phyloP scores from a whole-genome alignment of 2,888 invertebrate species.

The Ditula angustiorana region DNA sequence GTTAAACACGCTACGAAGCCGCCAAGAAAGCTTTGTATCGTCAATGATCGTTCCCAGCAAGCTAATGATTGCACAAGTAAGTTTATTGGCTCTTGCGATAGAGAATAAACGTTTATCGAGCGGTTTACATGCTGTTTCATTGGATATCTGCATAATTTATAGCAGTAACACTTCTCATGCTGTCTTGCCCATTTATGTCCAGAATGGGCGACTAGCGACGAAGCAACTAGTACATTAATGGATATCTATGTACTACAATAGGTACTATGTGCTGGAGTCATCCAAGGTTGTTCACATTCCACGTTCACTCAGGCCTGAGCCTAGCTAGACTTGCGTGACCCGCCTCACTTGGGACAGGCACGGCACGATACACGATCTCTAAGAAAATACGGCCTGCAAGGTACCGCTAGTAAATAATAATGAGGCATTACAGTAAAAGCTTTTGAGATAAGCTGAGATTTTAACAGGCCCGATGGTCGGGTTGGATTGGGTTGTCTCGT shows the following conservation, averaged over 20 bases:
- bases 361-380: slow-evolving; percentile 50
- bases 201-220: slow-evolving; percentile 5
- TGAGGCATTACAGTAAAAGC: slow-evolving; percentile 35
- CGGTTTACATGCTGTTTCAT: slow-evolving; percentile 25
- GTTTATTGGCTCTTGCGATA: slow-evolving; percentile 27
- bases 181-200: slow-evolving; percentile 21
- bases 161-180: slow-evolving; percentile 16
- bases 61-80: slow-evolving; percentile 34
- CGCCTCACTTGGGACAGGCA: slow-evolving; percentile 50
- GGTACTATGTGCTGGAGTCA: slow-evolving; percentile 37
- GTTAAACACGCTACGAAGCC: slow-evolving; percentile 15
- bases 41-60: slow-evolving; percentile 27
- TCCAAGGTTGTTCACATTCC: slow-evolving; percentile 70
- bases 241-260: slow-evolving; percentile 16
- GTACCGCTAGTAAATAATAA: slow-evolving; percentile 40
- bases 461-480: slow-evolving; percentile 3
- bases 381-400: slow-evolving; percentile 36
- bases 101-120: slow-evolving; percentile 27
- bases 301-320: slow-evolving; percentile 60
- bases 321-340: slow-evolving; percentile 62
- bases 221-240: slow-evolving; percentile 21
- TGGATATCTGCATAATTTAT: slow-evolving; percentile 32
- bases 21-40: slow-evolving; percentile 23
- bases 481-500: slow-evolving; percentile 10
- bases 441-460: slow-evolving; percentile 33